A percentile compares a stretch with the other conserved stretches of the same genome.
These are phyloP conservation scores for Dendrolimus punctatus DNA, from an alignment of 1,140 invertebrate species.

Conservation along the genomic window DNA sequence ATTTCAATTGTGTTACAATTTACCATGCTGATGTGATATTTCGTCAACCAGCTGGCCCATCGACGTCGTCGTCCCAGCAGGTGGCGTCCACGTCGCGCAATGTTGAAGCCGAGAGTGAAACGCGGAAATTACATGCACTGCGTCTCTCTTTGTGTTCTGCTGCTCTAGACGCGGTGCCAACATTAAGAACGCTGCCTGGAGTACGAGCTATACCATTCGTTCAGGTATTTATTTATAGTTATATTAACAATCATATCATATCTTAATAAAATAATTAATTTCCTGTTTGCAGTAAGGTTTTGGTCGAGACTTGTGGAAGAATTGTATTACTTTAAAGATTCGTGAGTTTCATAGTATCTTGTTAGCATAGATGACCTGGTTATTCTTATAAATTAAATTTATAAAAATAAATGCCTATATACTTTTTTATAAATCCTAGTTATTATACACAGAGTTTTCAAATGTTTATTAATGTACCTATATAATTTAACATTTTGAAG, in stretches of 20 bases:
- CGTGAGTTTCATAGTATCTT: too few relatives aligned
- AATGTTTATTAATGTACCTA: too few relatives aligned
- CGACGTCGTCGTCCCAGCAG: conserved; percentile 41
- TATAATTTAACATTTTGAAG: too few relatives aligned
- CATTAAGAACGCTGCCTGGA: conserved; percentile 76
- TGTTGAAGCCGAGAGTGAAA: conserved; percentile 45
- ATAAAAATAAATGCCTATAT: too few relatives aligned
- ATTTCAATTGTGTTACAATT: not conserved
- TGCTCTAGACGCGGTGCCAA: conserved; percentile 76
- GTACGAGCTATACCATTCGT: conserved; percentile 85
- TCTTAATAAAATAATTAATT: too few relatives aligned
- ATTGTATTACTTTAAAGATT: too few relatives aligned
- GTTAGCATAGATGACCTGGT: too few relatives aligned
- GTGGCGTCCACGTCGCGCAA: conserved; percentile 48
- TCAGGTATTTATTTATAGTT: conserved; percentile 25
- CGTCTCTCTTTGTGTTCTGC: conserved; percentile 78
- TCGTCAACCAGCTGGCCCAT: conserved; percentile 36
- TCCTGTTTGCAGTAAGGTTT: too few relatives aligned
- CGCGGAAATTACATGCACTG: conserved; percentile 75
- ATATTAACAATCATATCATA: not conserved
- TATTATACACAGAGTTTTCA: too few relatives aligned
- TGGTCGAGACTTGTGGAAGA: too few relatives aligned
- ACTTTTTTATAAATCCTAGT: too few relatives aligned
- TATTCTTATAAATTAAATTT: too few relatives aligned
- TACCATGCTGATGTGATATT: not conserved